Base-by-base conservation (phyloP, 2,888 invertebrate species). In the Cheiracanthium punctorium region DNA sequence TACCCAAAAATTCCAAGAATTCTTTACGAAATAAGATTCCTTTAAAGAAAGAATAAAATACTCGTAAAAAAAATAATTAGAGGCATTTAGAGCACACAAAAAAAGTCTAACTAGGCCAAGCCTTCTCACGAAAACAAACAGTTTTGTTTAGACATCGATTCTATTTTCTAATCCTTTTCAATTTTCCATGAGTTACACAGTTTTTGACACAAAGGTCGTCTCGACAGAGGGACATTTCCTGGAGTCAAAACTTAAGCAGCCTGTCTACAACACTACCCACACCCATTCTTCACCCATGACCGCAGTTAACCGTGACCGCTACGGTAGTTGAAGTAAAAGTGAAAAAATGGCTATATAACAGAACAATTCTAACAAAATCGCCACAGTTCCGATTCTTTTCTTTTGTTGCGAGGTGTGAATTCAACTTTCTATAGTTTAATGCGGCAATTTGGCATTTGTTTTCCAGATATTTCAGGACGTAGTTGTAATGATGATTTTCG, bases 281-380 rank as follows among this genome's bases (percentile, higher is more conserved):
- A 30, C 30, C 5, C n/a, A 32, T 67, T 32, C 32, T 32, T 67
- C 67, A 32, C 67, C 67, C 67, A 67, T 30, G 67, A 67, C 67
- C 67, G 67, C 32, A 32, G 30, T 32, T 67, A 67, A 67, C 67
- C 67, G 67, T 67, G 67, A 67, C 67, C 67, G 67, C 67, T 32
- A 67, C 67, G 67, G 30, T 32, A 67, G 67, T 30, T 4, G 30
- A 32, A 67, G 58, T 58, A 12, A 58, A 58, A 58, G 24, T 12
- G 20, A 58, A 58, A 48, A 17, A 10, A 17, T n/a, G 12, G 10
- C 48, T 8, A 24, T 48, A 48, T 10, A 14, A 20, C 58, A 58
- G 24, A 5, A 17, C 43, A 17, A 58, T 5, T 24, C 24, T 58
- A 24, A 24, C 58, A 58, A 24, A 24, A 5, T 24, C 8, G 5